Percentiles rank a stretch among this genome's conserved stretches.
phyloP scores from a whole-genome alignment of 2,113 vertebrate species.

The Propithecus coquereli region DNA sequence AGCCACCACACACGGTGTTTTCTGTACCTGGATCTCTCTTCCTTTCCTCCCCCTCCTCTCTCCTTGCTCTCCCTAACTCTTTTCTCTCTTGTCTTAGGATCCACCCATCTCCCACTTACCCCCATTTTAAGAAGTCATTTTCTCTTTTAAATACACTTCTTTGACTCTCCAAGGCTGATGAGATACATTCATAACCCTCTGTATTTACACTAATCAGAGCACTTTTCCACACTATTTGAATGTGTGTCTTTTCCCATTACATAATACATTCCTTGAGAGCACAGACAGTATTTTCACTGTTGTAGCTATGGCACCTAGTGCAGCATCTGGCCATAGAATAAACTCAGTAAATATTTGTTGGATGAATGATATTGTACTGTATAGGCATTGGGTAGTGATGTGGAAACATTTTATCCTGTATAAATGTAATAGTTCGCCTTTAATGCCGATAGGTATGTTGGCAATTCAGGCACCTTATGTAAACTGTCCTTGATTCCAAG shows the following conservation, averaged over 20 bases:
- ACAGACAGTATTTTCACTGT: not conserved
- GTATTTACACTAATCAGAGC: not conserved
- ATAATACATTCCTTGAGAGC: not conserved
- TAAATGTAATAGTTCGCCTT: not conserved
- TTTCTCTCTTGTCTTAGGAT: not conserved
- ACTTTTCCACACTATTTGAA: not conserved
- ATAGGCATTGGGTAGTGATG: not conserved
- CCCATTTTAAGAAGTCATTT: slow-evolving; percentile 18
- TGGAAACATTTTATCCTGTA: slow-evolving; percentile 1
- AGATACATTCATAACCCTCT: not conserved
- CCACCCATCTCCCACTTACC: not conserved
- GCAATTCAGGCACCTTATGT: slow-evolving; percentile 55
- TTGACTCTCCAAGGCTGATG: not conserved
- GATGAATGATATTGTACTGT: not conserved
- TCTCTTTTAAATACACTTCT: slow-evolving; percentile 22
- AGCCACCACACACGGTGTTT: not conserved
- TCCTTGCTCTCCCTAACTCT: not conserved
- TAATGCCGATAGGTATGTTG: slow-evolving; percentile 36
- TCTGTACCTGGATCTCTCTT: not conserved
- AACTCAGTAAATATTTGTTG: not conserved
- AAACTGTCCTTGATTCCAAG: slow-evolving; percentile 66
- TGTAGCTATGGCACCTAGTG: not conserved
- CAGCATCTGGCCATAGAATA: not conserved
- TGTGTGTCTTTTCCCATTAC: not conserved
- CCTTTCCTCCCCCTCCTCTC: not conserved